These are phyloP conservation scores for Trichomalopsis sarcophagae DNA, from an alignment of 1,140 invertebrate species.

Conservation along the genomic window DNA sequence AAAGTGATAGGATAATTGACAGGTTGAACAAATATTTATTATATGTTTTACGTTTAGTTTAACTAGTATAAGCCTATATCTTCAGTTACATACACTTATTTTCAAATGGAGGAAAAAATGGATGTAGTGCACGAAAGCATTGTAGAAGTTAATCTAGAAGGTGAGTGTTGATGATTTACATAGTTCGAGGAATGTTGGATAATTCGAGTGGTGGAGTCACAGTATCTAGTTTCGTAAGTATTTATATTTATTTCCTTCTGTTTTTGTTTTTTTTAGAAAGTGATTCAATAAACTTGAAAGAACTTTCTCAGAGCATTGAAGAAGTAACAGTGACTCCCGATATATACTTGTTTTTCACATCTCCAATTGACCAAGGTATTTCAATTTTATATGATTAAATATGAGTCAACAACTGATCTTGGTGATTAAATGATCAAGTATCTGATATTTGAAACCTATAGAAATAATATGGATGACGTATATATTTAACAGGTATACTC, in stretches of 20 bases:
- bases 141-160: not conserved
- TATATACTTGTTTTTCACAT: conserved; percentile 7
- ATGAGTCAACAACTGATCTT: not conserved
- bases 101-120: not conserved
- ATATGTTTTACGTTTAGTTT: no score
- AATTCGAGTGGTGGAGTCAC: not conserved
- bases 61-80: no score
- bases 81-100: not conserved
- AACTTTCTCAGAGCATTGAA: conserved; percentile 23
- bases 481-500: not conserved
- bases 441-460: not conserved
- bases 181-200: no score
- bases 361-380: not conserved
- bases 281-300: conserved; percentile 26
- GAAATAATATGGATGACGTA: not conserved
- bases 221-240: not conserved
- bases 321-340: conserved; percentile 4
- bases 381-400: not conserved
- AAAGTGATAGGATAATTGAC: no score
- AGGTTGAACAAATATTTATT: no score
- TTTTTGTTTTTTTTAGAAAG: not conserved
- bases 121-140: not conserved
- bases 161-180: no score
- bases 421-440: no score
- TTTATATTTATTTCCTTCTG: not conserved